Evolutionary conservation across 2,113 vertebrate species (phyloP), one percentile per base, ranked within the genome.

Genomic region (Melanotaenia duboulayi): DNA sequence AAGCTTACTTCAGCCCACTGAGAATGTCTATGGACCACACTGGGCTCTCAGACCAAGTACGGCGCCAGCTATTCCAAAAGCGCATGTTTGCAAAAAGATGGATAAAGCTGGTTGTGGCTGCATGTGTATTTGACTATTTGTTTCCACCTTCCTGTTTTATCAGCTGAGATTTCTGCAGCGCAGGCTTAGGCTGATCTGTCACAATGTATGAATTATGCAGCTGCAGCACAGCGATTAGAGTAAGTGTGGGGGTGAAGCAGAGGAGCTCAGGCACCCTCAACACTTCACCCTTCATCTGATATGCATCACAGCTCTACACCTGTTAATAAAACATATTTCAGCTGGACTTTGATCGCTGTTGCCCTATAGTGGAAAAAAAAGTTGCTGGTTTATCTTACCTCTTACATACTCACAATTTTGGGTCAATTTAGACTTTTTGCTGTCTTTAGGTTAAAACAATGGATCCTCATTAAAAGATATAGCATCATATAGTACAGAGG

Each of bases 311-410:
- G 78, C 80, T 65, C 74, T 56, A 75, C 77, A 89, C 88, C 83
- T 87, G 77, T 93, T 91, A 93, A 93, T 93, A 91, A 93, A 93
- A 92, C 88, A 94, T 93, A 44, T 68, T 83, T 51, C 70, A 66
- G 80, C 84, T 84, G 84, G 79, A 89, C 89, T 89, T 91, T 92
- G 90, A 92, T 92, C 85, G 70, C 50, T 50, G 70, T 37, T 79
- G 61, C 71, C 73, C 61, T 49, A n/a, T 35, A 35, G 78, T 79
- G 28, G 62, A 19, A 12, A 50, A 50, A 68, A 46, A 73, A 39
- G 28, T 23, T 55, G 39, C 42, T 77, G 49, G 61, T 28, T 74
- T 77, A 74, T 74, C 37, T 55, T 16, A 72, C 55, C 22, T 35
- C 10, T 2, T 20, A 46, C 22, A 17, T 20, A 39, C 49, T 23